A percentile compares a stretch with the other conserved stretches of the same genome.
These are phyloP conservation scores for Orcinus orca DNA, from an alignment of 2,113 vertebrate species.

Conservation along the genomic window DNA sequence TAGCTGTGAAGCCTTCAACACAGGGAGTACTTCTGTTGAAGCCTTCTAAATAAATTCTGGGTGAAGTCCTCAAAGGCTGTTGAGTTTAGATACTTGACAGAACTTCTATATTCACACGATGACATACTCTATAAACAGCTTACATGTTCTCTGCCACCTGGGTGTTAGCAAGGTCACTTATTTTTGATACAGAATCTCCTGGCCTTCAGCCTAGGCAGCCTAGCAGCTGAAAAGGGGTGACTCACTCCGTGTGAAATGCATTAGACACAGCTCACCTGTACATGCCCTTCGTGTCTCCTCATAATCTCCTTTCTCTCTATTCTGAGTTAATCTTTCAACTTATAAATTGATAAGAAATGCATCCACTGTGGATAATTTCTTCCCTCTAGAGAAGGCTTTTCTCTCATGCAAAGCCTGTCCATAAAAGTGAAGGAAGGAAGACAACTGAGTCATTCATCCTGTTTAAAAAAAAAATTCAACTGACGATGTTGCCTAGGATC, in stretches of 20 bases:
- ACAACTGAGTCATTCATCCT: background rate
- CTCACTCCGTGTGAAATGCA: background rate
- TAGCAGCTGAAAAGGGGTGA: background rate
- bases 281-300: background rate
- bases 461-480: background rate
- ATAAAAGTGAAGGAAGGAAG: slow-evolving; percentile 26
- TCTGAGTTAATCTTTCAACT: slow-evolving; percentile 69
- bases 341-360: slow-evolving; percentile 31
- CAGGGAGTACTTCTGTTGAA: background rate
- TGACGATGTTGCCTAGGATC: background rate
- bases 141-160: background rate
- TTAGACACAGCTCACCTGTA: slow-evolving; percentile 24
- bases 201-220: slow-evolving; percentile 18
- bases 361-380: slow-evolving; percentile 2
- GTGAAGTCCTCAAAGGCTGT: background rate
- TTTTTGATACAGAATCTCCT: slow-evolving; percentile 40
- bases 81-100: background rate
- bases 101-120: slow-evolving; percentile 14
- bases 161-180: slow-evolving; percentile 1
- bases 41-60: background rate
- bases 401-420: slow-evolving; percentile 2
- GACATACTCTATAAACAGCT: slow-evolving; percentile 61
- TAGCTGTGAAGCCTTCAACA: background rate
- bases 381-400: slow-evolving; percentile 7
- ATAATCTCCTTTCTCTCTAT: background rate